Percentiles rank a stretch among this genome's conserved stretches.
phyloP scores from a whole-genome alignment of 2,888 invertebrate genomes.

The Aspidiotus rigidus region DNA sequence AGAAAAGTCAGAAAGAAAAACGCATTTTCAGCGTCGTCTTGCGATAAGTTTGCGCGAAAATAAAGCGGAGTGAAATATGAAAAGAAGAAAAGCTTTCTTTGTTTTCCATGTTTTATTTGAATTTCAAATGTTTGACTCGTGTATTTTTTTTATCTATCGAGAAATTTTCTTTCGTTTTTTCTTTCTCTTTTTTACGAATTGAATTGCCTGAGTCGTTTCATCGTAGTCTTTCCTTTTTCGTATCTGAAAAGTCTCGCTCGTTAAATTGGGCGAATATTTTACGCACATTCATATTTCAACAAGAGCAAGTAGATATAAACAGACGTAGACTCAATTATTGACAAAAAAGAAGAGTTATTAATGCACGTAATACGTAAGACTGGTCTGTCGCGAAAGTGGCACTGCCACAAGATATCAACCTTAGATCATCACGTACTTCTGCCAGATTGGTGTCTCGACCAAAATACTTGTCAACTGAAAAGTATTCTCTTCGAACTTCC shows the following conservation, averaged over 20 bases:
- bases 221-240: background rate
- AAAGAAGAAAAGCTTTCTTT: slow-evolving; percentile 22
- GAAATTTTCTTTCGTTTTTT: background rate
- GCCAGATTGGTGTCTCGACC: too few species aligned
- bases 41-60: slow-evolving; percentile 25
- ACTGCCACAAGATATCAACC: too few species aligned
- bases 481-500: too few species aligned
- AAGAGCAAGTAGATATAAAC: too few species aligned
- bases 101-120: slow-evolving; percentile 28
- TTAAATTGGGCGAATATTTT: background rate
- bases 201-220: background rate
- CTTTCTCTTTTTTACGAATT: background rate
- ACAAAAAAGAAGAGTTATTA: too few species aligned
- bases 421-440: too few species aligned
- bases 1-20: background rate
- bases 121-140: slow-evolving; percentile 18
- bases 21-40: slow-evolving; percentile 17
- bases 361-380: too few species aligned
- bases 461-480: too few species aligned
- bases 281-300: background rate
- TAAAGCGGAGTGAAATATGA: background rate
- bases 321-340: too few species aligned
- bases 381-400: too few species aligned
- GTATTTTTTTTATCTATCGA: too few species aligned
- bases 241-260: background rate